Percentiles rank a stretch among this genome's conserved stretches.
Conservation (phyloP, 1,140 invertebrate genomes). For the Drosophila funebris region DNA sequence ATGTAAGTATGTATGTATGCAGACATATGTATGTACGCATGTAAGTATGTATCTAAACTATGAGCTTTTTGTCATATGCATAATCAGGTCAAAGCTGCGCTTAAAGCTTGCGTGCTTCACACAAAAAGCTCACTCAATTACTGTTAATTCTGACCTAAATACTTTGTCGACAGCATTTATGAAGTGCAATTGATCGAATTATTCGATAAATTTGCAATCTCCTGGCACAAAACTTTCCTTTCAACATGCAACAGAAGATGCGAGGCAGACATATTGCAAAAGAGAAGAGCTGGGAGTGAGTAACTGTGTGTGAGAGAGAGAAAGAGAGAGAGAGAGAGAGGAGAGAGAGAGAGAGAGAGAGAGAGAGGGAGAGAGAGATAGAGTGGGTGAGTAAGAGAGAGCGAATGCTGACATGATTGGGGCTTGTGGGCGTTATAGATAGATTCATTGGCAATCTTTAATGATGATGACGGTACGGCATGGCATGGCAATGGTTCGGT, state of each 20-base stretch:
- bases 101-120: background rate
- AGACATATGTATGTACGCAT: no score
- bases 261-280: no score
- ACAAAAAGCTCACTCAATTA: slow-evolving; percentile 3
- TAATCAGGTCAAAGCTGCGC: background rate
- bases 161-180: background rate
- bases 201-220: background rate
- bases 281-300: no score
- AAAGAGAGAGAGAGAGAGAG: background rate
- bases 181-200: slow-evolving; percentile 1
- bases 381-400: background rate
- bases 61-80: background rate
- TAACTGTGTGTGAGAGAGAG: background rate
- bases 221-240: slow-evolving; percentile 1
- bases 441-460: background rate
- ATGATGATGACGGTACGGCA: background rate
- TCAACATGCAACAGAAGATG: no score
- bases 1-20: no score
- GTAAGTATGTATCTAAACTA: background rate
- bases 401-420: background rate
- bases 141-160: slow-evolving; percentile 3
- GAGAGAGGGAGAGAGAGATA: slow-evolving; percentile 2
- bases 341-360: background rate
- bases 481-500: background rate
- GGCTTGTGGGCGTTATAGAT: background rate